phyloP scores from a whole-genome alignment of 2,797 vertebrate species.

The Diceros bicornis region DNA sequence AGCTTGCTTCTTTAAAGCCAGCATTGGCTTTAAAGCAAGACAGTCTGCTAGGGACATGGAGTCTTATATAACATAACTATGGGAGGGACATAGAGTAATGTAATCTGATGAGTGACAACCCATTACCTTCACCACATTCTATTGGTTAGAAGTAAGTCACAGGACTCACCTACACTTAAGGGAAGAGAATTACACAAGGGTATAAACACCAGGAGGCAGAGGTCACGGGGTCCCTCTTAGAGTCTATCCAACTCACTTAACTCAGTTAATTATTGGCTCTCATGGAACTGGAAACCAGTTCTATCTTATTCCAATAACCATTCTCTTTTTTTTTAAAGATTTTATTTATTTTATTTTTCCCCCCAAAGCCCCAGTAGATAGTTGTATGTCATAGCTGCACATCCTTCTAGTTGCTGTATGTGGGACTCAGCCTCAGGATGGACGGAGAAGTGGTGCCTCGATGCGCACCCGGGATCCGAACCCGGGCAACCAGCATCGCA shows the following conservation, averaged over 20 bases:
- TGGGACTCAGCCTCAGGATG: too few relatives aligned
- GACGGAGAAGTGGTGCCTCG: too few relatives aligned
- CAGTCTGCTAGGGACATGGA: not conserved
- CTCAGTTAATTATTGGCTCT: not conserved
- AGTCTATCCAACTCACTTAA: not conserved
- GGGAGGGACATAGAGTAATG: not conserved
- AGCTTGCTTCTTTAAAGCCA: slow-evolving; percentile 23
- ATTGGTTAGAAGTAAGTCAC: not conserved
- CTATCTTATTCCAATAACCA: not conserved
- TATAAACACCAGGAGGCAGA: not conserved
- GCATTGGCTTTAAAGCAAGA: not conserved
- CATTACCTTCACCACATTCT: not conserved
- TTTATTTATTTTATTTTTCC: too few relatives aligned
- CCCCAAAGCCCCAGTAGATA: too few relatives aligned
- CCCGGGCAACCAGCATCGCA: too few relatives aligned
- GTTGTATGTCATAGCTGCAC: too few relatives aligned
- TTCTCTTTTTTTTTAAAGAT: too few relatives aligned
- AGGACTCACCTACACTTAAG: not conserved
- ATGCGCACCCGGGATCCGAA: too few relatives aligned
- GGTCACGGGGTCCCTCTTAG: not conserved
- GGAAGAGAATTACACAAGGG: not conserved
- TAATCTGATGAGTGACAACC: not conserved
- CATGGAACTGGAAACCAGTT: not conserved
- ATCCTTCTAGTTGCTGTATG: too few relatives aligned
- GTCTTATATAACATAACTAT: not conserved